A percentile compares a stretch with the other conserved stretches of the same genome.
Evolutionary conservation across 2,113 vertebrate genomes (phyloP).

Genomic region (Corythornis madagascariensis): DNA sequence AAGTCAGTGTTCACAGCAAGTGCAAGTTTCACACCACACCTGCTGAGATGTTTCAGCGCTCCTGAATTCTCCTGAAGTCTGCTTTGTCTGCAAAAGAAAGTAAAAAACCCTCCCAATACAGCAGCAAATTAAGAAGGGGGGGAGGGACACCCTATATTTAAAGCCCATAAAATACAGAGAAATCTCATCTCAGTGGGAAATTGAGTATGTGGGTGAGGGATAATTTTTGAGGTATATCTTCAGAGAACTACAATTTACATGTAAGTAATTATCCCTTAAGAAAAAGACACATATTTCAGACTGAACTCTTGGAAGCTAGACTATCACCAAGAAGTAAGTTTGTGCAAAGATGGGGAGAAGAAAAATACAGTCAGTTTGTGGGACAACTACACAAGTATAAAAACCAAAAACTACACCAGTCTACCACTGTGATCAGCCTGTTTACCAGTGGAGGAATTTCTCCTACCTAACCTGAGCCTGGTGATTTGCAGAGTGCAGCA

Average conservation of each 20-base stretch:
- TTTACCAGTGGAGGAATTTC: conserved; percentile 19
- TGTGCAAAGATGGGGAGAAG: background rate
- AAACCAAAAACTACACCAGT: background rate
- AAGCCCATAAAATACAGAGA: background rate
- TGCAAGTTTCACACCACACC: background rate
- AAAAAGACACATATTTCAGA: background rate
- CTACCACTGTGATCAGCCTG: background rate
- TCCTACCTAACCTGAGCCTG: background rate
- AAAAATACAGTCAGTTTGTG: background rate
- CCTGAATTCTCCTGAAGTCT: background rate
- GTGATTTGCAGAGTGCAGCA: background rate
- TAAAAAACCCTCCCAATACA: background rate
- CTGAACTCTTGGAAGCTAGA: background rate
- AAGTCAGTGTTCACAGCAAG: conserved; percentile 25
- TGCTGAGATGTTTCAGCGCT: conserved; percentile 33
- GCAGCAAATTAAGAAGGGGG: background rate
- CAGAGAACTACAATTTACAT: conserved; percentile 3
- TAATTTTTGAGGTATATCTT: conserved; percentile 6
- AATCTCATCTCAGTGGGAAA: conserved; percentile 12
- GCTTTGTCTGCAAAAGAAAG: background rate
- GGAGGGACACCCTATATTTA: background rate
- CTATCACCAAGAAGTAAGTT: background rate
- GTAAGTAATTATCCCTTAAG: background rate
- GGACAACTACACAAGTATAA: background rate
- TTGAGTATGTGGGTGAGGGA: background rate